Conservation (phyloP, 2,888 invertebrate species). For the Lasiommata megera region DNA sequence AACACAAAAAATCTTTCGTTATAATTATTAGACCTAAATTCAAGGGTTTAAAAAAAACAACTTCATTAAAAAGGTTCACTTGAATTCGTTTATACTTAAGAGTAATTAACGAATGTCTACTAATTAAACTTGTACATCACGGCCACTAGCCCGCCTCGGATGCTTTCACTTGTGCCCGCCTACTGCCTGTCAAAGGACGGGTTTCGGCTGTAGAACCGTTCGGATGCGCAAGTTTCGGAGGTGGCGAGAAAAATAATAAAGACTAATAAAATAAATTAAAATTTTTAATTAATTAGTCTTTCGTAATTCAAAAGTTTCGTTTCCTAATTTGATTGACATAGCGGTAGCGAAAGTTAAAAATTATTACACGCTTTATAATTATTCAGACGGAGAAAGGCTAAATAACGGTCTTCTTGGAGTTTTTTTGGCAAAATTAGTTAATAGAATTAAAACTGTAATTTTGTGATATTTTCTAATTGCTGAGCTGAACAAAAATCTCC, state of each 20-base stretch:
- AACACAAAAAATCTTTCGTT: not conserved
- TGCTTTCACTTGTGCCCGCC: constrained; percentile 66
- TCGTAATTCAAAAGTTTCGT: constrained; percentile 57
- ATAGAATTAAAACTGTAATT: not conserved
- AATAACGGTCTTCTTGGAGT: constrained; percentile 47
- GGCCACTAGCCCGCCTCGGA: constrained; percentile 37
- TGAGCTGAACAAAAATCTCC: no score
- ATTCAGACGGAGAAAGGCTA: constrained; percentile 65
- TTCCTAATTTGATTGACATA: constrained; percentile 69
- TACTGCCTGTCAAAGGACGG: constrained; percentile 42
- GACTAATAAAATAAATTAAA: constrained; percentile 39
- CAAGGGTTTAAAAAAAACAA: constrained; percentile 1
- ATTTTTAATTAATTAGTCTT: constrained; percentile 60
- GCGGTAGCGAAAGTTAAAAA: constrained; percentile 71
- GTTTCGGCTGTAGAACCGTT: constrained; percentile 24
- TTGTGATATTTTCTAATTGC: not conserved
- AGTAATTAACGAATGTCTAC: constrained; percentile 51
- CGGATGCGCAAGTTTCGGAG: not conserved
- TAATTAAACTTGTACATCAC: constrained; percentile 52
- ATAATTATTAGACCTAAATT: not conserved
- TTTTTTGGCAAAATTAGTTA: constrained; percentile 29
- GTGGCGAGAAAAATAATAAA: constrained; percentile 17
- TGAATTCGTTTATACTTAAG: constrained; percentile 21
- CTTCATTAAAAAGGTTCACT: not conserved
- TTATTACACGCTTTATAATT: constrained; percentile 70